Evolutionary conservation across 2,797 vertebrate genomes (phyloP).

Genomic region (Rhyacichthys aspro): DNA sequence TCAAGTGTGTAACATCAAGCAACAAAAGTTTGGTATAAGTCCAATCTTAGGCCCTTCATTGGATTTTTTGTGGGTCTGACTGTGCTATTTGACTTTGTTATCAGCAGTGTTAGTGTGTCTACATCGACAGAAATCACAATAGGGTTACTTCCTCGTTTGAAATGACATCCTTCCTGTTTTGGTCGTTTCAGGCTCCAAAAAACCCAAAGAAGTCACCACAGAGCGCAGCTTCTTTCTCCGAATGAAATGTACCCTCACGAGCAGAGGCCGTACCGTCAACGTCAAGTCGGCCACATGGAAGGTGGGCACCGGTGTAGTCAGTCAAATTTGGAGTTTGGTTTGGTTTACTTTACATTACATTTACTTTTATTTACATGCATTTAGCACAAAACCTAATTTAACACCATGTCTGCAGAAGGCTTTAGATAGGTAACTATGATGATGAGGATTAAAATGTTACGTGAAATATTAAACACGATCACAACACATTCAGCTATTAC

Average conservation of each 20-base stretch:
- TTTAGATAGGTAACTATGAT: no score
- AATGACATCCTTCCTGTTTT: constrained; percentile 25
- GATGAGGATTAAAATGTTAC: no score
- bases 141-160: constrained; percentile 15
- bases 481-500: no score
- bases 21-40: no score
- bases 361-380: no score
- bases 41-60: no score
- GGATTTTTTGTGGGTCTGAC: no score
- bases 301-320: constrained; percentile 65
- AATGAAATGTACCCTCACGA: constrained; percentile 98
- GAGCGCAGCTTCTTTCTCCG: constrained; percentile 93
- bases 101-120: background rate
- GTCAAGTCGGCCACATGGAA: constrained; percentile 99
- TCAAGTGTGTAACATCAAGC: no score
- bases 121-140: background rate
- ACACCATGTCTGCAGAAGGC: no score
- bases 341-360: background rate
- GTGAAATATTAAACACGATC: no score
- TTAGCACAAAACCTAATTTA: no score
- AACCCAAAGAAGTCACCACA: constrained; percentile 88
- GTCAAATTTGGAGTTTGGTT: background rate
- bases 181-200: constrained; percentile 87
- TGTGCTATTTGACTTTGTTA: no score
- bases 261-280: constrained; percentile 95